phyloP scores from a whole-genome alignment of 64 coral and sea anemone genomes.

The Pocillopora verrucosa region DNA sequence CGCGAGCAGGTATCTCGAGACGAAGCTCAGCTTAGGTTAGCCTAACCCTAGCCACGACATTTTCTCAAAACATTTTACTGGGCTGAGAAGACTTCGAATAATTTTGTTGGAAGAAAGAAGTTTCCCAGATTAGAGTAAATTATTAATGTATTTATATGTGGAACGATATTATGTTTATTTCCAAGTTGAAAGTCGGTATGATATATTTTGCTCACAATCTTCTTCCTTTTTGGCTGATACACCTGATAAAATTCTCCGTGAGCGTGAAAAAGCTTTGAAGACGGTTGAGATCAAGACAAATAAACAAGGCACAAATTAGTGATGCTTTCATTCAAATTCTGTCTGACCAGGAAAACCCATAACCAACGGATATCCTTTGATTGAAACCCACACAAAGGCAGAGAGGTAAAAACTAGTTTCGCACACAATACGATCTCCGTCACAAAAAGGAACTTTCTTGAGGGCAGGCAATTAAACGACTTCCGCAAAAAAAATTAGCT shows the following conservation, averaged over 20 bases:
- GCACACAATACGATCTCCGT: background rate
- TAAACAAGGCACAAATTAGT: background rate
- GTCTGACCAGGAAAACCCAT: too few species aligned
- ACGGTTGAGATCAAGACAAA: background rate
- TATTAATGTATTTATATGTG: background rate
- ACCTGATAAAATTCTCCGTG: background rate
- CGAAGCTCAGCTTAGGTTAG: too few species aligned
- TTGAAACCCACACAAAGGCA: too few species aligned
- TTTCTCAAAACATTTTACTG: too few species aligned
- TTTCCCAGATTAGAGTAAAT: too few species aligned
- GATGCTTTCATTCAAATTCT: too few species aligned
- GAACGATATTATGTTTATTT: background rate
- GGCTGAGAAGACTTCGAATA: too few species aligned
- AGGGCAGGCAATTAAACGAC: background rate
- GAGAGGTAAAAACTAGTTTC: background rate
- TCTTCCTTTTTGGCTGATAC: background rate
- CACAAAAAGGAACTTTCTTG: background rate
- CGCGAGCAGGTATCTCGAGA: too few species aligned
- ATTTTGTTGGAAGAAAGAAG: too few species aligned
- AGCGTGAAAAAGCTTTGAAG: background rate
- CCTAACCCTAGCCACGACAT: too few species aligned
- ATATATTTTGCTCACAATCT: background rate
- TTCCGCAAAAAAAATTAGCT: background rate
- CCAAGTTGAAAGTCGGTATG: background rate
- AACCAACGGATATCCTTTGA: too few species aligned